phyloP scores from a whole-genome alignment of 2,888 invertebrate species.

The Coelogynopora nodosa region DNA sequence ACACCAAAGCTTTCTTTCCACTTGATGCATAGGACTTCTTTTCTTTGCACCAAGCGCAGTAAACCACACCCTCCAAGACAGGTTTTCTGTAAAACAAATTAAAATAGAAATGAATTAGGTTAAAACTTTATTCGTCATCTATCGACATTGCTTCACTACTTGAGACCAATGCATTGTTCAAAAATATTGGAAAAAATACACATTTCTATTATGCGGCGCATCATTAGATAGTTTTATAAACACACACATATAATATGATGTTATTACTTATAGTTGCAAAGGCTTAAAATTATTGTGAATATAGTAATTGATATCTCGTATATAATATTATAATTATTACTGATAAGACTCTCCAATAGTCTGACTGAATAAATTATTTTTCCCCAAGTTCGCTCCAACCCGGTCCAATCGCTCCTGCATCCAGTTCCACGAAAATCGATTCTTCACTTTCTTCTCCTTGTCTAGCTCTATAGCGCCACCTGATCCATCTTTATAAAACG shows the following conservation, averaged over 20 bases:
- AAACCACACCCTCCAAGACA: not conserved
- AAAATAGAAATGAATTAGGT: not conserved
- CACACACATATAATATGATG: not conserved
- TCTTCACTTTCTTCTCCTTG: not conserved
- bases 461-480: not conserved
- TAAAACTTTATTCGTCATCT: not conserved
- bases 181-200: not conserved
- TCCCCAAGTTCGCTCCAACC: not conserved
- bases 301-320: not conserved
- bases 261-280: not conserved
- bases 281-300: not conserved
- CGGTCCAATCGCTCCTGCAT: not conserved
- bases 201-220: not conserved
- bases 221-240: not conserved
- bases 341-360: not conserved
- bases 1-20: slow-evolving; percentile 29
- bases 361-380: not conserved
- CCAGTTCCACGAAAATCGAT: not conserved
- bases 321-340: not conserved
- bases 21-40: slow-evolving; percentile 5
- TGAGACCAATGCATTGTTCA: not conserved
- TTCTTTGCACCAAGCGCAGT: slow-evolving; percentile 20
- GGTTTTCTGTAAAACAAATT: slow-evolving; percentile 14
- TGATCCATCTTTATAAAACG: not conserved
- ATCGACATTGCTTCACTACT: not conserved